Conservation (phyloP, 37 sponge, comb jelly and placozoan genomes). For the Eunapius fragilis region DNA sequence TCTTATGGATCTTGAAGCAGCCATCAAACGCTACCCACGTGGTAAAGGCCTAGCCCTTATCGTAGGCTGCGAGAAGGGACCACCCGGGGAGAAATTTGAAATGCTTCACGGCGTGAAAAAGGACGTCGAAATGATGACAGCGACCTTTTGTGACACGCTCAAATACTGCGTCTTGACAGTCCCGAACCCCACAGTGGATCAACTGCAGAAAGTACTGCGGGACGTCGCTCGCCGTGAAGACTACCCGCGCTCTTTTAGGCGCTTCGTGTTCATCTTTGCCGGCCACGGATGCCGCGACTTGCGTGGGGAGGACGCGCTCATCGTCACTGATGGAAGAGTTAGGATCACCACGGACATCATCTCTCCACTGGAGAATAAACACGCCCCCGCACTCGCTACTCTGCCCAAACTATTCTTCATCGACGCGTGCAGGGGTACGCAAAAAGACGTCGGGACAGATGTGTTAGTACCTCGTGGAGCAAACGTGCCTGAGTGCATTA, state of each 20-base stretch:
- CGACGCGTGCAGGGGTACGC: conserved; percentile 41
- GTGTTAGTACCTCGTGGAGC: conserved; percentile 19
- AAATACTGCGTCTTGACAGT: neutral
- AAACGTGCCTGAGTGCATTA: neutral
- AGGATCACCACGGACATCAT: neutral
- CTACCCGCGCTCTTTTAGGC: conserved; percentile 20
- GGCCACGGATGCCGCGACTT: conserved; percentile 48
- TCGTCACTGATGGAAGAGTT: conserved; percentile 13
- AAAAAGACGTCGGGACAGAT: neutral
- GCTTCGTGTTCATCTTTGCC: conserved; percentile 58
- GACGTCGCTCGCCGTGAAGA: neutral
- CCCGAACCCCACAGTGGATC: neutral
- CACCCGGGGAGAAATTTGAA: neutral
- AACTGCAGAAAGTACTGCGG: neutral
- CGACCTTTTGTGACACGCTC: neutral
- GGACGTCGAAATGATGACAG: neutral
- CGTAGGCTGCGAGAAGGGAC: neutral
- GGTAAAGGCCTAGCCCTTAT: neutral
- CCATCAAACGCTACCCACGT: neutral
- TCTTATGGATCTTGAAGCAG: too few species aligned
- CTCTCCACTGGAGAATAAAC: neutral
- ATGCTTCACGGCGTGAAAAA: neutral
- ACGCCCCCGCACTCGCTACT: neutral
- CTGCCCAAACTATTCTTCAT: conserved; percentile 49
- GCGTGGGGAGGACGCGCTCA: too few species aligned